A percentile compares a stretch with the other conserved stretches of the same genome.
These are phyloP conservation scores for Sphenopsis melanotis DNA, from an alignment of 2,797 vertebrate species.

Conservation along the genomic window DNA sequence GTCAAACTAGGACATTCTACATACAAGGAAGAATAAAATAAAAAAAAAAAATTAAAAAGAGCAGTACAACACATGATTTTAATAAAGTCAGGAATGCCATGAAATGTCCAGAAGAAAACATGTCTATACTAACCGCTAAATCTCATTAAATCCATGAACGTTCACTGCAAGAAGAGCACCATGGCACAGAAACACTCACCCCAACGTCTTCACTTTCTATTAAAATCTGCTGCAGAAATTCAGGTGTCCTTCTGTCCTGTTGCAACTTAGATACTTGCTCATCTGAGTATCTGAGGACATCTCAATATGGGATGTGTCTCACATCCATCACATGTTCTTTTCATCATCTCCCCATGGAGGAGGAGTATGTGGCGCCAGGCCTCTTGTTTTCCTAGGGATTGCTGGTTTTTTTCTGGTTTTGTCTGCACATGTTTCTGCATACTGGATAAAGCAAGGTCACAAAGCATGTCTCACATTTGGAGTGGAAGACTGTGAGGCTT, in stretches of 20 bases:
- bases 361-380: constrained; percentile 33
- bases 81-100: constrained; percentile 63
- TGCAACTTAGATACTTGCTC: background rate
- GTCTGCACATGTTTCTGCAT: constrained; percentile 52
- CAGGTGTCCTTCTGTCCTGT: background rate
- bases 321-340: constrained; percentile 61
- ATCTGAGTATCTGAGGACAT: constrained; percentile 41
- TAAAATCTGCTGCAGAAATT: background rate
- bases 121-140: constrained; percentile 42
- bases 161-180: background rate
- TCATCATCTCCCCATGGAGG: constrained; percentile 61
- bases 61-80: constrained; percentile 65
- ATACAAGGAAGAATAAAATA: constrained; percentile 62
- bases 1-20: constrained; percentile 71
- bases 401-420: constrained; percentile 24
- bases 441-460: constrained; percentile 54
- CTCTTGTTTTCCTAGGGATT: constrained; percentile 55
- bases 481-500: background rate
- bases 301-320: constrained; percentile 33
- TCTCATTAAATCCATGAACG: background rate
- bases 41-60: background rate
- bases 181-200: background rate
- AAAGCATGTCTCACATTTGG: constrained; percentile 33
- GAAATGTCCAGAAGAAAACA: constrained; percentile 67
- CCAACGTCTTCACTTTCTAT: background rate